A percentile compares a stretch with the other conserved stretches of the same genome.
Evolutionary conservation across 2,888 invertebrate species (phyloP).

Genomic region (Ennomos erosarius): DNA sequence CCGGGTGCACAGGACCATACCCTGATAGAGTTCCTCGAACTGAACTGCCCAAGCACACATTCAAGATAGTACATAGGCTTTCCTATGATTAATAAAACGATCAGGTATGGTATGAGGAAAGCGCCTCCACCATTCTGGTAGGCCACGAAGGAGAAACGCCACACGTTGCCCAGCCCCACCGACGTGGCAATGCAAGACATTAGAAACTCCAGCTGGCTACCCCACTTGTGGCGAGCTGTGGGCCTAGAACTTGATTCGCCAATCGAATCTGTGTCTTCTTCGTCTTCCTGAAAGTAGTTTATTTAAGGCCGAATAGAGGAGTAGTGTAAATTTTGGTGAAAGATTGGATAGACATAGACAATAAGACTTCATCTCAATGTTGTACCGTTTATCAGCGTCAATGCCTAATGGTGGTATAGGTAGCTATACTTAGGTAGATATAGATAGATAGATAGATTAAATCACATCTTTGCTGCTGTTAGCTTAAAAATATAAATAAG

Average conservation of each 20-base stretch:
- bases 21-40: constrained; percentile 91
- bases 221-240: constrained; percentile 78
- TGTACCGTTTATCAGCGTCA: too few relatives aligned
- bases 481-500: too few relatives aligned
- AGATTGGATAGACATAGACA: too few relatives aligned
- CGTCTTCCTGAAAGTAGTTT: constrained; percentile 13
- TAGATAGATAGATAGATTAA: too few relatives aligned
- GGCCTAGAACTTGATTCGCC: constrained; percentile 49
- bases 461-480: too few relatives aligned
- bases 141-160: constrained; percentile 86
- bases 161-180: constrained; percentile 90
- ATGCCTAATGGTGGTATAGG: too few relatives aligned
- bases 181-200: constrained; percentile 92
- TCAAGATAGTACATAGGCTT: constrained; percentile 94
- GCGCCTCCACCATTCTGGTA: constrained; percentile 91
- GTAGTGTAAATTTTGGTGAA: too few relatives aligned
- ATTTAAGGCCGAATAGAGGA: too few relatives aligned
- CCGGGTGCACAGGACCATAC: constrained; percentile 88
- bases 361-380: too few relatives aligned
- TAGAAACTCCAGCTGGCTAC: constrained; percentile 88
- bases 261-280: constrained; percentile 18
- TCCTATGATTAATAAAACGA: constrained; percentile 88
- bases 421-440: too few relatives aligned
- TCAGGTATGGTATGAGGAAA: constrained; percentile 89
- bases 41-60: constrained; percentile 93